Conservation (phyloP, 2,113 vertebrate species). For the Casuarius casuarius region DNA sequence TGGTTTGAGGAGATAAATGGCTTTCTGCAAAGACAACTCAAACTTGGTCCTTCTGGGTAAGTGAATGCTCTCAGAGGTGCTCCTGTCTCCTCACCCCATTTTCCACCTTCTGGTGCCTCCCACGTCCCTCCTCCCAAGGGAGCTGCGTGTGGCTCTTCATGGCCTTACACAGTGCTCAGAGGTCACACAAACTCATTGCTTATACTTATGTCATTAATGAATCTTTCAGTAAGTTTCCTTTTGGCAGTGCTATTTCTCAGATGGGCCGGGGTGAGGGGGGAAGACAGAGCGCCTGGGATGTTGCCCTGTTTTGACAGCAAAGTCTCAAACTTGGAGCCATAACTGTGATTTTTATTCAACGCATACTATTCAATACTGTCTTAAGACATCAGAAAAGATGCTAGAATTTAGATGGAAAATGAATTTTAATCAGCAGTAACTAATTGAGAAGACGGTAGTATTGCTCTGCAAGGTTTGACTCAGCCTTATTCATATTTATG, state of each 20-base stretch:
- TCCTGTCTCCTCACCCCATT: background rate
- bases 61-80: background rate
- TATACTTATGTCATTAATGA: background rate
- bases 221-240: background rate
- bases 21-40: background rate
- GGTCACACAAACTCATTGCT: background rate
- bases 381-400: background rate
- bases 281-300: fast-evolving
- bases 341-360: background rate
- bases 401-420: background rate
- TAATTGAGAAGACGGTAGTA: background rate
- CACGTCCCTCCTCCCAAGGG: too few relatives aligned
- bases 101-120: background rate
- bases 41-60: background rate
- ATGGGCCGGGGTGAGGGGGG: too few relatives aligned
- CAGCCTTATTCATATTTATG: background rate
- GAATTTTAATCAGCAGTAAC: background rate
- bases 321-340: background rate
- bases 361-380: background rate
- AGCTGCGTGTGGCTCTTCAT: fast-evolving
- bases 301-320: background rate
- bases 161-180: background rate
- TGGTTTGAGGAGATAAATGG: background rate
- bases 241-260: background rate
- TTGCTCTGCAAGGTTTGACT: background rate